Conservation (phyloP, 2,888 invertebrate genomes). For the Lamproptera curius region DNA sequence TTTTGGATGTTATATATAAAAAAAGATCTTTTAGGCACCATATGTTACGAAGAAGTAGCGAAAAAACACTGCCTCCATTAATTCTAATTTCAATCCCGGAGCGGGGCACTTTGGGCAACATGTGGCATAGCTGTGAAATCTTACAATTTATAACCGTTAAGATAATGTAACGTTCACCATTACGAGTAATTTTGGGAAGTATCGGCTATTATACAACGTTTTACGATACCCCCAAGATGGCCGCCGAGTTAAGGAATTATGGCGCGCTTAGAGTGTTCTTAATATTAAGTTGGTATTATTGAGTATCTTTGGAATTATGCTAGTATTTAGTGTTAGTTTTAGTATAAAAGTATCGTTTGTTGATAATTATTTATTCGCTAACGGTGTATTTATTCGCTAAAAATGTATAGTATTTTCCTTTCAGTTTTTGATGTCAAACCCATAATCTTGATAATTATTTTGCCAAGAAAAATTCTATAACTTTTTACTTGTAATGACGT, state of each 20-base stretch:
- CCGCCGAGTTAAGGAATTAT: constrained; percentile 9
- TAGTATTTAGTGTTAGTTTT: too few species aligned
- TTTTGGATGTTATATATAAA: too few species aligned
- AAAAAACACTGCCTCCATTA: constrained; percentile 28
- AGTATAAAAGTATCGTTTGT: too few species aligned
- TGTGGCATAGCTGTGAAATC: constrained; percentile 41
- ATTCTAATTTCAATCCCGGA: constrained; percentile 29
- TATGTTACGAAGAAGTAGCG: constrained; percentile 5
- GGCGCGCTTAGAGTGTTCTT: background rate
- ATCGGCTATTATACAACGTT: constrained; percentile 35
- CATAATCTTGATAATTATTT: too few species aligned
- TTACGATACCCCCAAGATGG: constrained; percentile 29
- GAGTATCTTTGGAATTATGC: background rate
- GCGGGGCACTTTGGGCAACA: constrained; percentile 33
- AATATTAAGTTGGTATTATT: background rate
- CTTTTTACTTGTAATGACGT: too few species aligned
- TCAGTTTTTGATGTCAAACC: too few species aligned
- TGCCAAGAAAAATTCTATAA: too few species aligned
- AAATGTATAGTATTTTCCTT: too few species aligned
- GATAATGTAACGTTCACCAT: constrained; percentile 44
- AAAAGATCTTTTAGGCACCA: constrained; percentile 1
- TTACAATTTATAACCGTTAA: constrained; percentile 40
- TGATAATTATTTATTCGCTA: too few species aligned
- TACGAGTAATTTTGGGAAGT: constrained; percentile 53
- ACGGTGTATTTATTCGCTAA: too few species aligned